These are phyloP conservation scores for Epinephelus malabaricus DNA, from an alignment of 2,797 vertebrate genomes.

Conservation along the genomic window DNA sequence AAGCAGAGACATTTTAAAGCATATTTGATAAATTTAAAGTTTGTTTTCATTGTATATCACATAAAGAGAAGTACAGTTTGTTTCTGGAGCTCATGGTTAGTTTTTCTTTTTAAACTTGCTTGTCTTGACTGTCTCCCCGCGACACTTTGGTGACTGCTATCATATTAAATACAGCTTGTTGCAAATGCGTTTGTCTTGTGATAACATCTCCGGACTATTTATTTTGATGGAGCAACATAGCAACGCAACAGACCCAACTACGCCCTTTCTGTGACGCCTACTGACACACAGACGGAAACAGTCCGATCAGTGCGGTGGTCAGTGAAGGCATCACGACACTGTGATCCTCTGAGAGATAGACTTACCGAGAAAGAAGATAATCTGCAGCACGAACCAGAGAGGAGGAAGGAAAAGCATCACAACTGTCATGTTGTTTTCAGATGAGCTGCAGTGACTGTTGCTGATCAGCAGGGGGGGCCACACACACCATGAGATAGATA, in stretches of 20 bases:
- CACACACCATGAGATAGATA: not conserved
- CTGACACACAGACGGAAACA: not conserved
- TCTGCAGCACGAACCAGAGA: slow-evolving; percentile 4
- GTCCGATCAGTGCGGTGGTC: not conserved
- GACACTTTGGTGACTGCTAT: not conserved
- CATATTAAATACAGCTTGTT: not conserved
- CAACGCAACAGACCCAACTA: slow-evolving; percentile 41
- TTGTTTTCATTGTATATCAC: no score
- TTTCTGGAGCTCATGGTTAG: not conserved
- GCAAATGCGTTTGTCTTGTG: not conserved
- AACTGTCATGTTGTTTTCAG: slow-evolving; percentile 9
- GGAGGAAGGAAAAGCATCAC: not conserved
- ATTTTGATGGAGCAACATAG: slow-evolving; percentile 50
- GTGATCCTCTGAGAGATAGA: not conserved
- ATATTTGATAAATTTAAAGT: not conserved
- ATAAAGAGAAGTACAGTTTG: not conserved
- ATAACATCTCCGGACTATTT: slow-evolving; percentile 32
- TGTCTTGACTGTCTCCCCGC: not conserved
- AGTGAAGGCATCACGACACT: slow-evolving; percentile 37
- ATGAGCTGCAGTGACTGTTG: slow-evolving; percentile 40
- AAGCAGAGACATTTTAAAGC: not conserved
- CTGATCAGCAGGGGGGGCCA: slow-evolving; percentile 67
- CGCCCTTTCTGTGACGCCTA: slow-evolving; percentile 55
- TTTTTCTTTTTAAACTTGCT: not conserved
- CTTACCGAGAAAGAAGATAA: not conserved